These are phyloP conservation scores for Villa cingulata DNA, from an alignment of 2,888 invertebrate species.

Conservation along the genomic window DNA sequence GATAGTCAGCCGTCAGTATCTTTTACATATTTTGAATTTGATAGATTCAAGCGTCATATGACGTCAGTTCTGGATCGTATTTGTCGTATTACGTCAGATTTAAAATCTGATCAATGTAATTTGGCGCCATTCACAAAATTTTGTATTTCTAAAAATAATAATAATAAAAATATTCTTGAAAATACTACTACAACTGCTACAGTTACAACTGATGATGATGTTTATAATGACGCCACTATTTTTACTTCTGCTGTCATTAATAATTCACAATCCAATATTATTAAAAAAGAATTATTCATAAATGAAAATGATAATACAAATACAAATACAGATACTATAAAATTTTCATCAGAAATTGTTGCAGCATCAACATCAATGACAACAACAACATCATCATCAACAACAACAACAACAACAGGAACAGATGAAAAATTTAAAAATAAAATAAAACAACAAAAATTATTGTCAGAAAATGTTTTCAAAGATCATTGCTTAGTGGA, in stretches of 20 bases:
- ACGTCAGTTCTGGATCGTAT: conserved; percentile 30
- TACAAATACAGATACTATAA: too few relatives aligned
- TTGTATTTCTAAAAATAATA: conserved; percentile 2
- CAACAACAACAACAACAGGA: background rate
- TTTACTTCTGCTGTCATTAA: too few relatives aligned
- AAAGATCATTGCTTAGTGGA: background rate
- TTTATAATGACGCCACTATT: too few relatives aligned
- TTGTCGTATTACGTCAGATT: conserved; percentile 21
- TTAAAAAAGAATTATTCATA: background rate
- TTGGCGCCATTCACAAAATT: conserved; percentile 3
- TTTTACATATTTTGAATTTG: conserved; percentile 26
- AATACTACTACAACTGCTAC: background rate
- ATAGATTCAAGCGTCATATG: conserved; percentile 29
- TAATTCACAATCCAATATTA: too few relatives aligned
- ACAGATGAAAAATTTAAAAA: background rate
- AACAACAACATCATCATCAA: background rate
- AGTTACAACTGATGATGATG: background rate
- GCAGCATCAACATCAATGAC: background rate
- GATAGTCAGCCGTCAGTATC: conserved; percentile 10
- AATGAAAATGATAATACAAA: background rate
- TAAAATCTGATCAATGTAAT: background rate
- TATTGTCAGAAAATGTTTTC: background rate
- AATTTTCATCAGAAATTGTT: too few relatives aligned
- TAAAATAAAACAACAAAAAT: background rate
- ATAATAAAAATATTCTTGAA: background rate